Conservation (phyloP, 2,888 invertebrate genomes). For the Drosophila yooni region DNA sequence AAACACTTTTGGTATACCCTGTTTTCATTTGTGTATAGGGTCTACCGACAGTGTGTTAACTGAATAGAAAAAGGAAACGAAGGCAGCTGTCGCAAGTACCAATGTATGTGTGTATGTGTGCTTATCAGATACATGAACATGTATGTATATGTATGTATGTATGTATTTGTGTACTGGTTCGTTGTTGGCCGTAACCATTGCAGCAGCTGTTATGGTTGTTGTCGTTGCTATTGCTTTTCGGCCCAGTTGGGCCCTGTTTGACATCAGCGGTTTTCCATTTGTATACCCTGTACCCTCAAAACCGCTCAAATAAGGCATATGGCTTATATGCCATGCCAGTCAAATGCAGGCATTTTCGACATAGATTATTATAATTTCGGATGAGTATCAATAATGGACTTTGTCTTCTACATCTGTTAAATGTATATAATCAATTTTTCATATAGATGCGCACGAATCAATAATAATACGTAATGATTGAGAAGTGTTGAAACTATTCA, state of each 20-base stretch:
- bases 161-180: not conserved
- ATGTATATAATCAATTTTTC: too few relatives aligned
- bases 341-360: not conserved
- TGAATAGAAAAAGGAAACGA: not conserved
- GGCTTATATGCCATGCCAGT: not conserved
- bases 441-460: too few relatives aligned
- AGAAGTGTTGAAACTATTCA: not conserved
- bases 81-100: not conserved
- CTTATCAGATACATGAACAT: not conserved
- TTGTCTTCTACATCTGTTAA: not conserved
- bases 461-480: too few relatives aligned
- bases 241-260: constrained; percentile 51
- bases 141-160: not conserved
- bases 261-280: constrained; percentile 34
- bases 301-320: not conserved
- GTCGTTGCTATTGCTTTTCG: constrained; percentile 18
- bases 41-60: not conserved
- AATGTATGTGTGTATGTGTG: not conserved
- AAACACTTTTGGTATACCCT: not conserved
- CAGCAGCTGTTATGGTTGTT: constrained; percentile 8
- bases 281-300: constrained; percentile 9
- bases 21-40: not conserved
- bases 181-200: constrained; percentile 21
- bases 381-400: not conserved
- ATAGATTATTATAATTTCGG: not conserved